phyloP scores from a whole-genome alignment of 2,797 vertebrate genomes.

The Helostoma temminkii region DNA sequence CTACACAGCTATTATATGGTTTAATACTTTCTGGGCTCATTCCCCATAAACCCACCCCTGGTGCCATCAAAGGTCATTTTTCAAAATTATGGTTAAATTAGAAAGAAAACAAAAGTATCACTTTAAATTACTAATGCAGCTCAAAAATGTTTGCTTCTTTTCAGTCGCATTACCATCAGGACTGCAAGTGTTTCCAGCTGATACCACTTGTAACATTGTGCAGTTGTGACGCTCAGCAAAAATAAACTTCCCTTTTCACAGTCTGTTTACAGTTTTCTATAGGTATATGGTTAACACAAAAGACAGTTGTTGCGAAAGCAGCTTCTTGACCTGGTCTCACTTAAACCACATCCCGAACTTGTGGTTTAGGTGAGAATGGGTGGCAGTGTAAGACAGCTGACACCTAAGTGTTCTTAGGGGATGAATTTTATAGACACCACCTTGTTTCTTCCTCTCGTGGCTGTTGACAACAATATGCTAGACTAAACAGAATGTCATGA shows the following conservation, averaged over 20 bases:
- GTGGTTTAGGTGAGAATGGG: too few relatives aligned
- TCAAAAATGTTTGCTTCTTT: neutral
- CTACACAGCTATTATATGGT: too few relatives aligned
- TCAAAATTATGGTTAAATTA: too few relatives aligned
- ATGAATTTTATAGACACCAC: neutral
- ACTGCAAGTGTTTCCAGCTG: neutral
- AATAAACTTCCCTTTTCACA: neutral
- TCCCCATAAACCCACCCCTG: too few relatives aligned
- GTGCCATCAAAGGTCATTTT: too few relatives aligned
- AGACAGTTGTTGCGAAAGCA: neutral
- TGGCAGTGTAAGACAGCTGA: neutral
- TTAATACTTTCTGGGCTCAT: too few relatives aligned
- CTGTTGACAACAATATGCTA: neutral
- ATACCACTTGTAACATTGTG: neutral
- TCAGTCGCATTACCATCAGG: neutral
- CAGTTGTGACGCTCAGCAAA: neutral
- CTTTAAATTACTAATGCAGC: neutral
- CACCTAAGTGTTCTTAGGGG: neutral
- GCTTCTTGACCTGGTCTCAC: neutral
- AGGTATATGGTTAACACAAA: constrained; percentile 6
- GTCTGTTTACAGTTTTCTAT: neutral
- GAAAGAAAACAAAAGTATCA: neutral
- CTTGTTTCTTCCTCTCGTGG: neutral
- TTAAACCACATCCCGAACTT: constrained; percentile 6
- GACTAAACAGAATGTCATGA: neutral